phyloP scores from a whole-genome alignment of 2,888 invertebrate genomes.

The Pantelozetes paolii region DNA sequence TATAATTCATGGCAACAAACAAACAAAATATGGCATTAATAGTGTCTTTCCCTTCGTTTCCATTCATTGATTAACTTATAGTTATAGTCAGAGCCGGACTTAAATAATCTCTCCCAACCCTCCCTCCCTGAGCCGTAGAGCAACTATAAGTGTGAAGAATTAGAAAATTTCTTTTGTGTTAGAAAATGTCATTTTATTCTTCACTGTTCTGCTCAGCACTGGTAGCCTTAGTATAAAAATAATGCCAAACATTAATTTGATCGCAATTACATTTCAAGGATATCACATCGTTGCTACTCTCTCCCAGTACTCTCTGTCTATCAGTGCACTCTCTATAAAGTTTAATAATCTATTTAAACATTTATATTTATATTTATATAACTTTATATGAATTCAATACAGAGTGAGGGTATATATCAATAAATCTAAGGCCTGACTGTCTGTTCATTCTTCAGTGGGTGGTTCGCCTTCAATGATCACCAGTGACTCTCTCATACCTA shows the following conservation, averaged over 20 bases:
- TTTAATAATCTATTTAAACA: conserved; percentile 21
- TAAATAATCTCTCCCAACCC: not conserved
- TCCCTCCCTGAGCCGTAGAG: not conserved
- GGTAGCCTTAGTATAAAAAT: not conserved
- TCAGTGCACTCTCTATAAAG: not conserved
- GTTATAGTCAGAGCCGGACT: not conserved
- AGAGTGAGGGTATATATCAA: not conserved
- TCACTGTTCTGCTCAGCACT: not conserved
- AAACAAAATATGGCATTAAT: not conserved
- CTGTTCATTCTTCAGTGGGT: conserved; percentile 1
- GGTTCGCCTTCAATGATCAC: conserved; percentile 24
- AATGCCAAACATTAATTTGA: conserved; percentile 23
- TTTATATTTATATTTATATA: not conserved
- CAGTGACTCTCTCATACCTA: not conserved
- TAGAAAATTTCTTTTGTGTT: conserved; percentile 27
- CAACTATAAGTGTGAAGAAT: conserved; percentile 2
- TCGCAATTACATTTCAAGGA: conserved; percentile 29
- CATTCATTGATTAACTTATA: conserved; percentile 24
- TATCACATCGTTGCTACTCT: conserved; percentile 16
- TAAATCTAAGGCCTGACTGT: not conserved
- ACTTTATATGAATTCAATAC: not conserved
- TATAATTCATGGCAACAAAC: not conserved
- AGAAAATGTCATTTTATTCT: conserved; percentile 9
- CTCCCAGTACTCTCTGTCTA: too few relatives aligned
- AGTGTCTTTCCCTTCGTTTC: conserved; percentile 15